Conservation (phyloP, 1,140 invertebrate species). For the Danaus plexippus region DNA sequence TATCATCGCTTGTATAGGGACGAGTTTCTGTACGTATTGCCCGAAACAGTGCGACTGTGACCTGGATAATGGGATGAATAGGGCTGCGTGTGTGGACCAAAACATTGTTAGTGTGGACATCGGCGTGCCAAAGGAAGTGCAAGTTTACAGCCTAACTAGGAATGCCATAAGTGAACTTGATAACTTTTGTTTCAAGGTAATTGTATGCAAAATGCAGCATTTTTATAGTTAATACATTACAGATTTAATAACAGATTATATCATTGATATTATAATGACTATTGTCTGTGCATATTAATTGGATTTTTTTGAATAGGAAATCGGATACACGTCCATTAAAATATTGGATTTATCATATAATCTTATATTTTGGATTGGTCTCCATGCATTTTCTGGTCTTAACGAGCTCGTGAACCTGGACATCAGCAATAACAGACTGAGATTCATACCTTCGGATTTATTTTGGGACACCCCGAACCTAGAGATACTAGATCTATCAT, state of each 20-base stretch:
- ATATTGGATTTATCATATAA: constrained; percentile 63
- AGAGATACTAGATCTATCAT: constrained; percentile 54
- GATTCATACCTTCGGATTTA: constrained; percentile 52
- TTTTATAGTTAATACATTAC: too few relatives aligned
- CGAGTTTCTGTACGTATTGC: constrained; percentile 38
- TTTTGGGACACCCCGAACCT: constrained; percentile 60
- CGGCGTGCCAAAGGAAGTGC: constrained; percentile 59
- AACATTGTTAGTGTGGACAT: constrained; percentile 65
- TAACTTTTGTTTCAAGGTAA: constrained; percentile 70
- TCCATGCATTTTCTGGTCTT: constrained; percentile 61
- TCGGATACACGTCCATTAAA: constrained; percentile 48
- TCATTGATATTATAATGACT: not conserved
- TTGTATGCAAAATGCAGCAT: constrained; percentile 5
- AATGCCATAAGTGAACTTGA: constrained; percentile 69
- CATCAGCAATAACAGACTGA: constrained; percentile 55
- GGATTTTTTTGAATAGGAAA: constrained; percentile 44
- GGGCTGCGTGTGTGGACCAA: constrained; percentile 63
- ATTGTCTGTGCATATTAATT: not conserved
- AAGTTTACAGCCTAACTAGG: constrained; percentile 66
- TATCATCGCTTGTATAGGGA: constrained; percentile 26
- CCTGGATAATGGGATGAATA: constrained; percentile 59
- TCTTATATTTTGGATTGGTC: constrained; percentile 64
- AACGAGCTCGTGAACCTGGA: constrained; percentile 51
- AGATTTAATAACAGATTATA: too few relatives aligned
- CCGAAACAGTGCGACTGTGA: constrained; percentile 72